phyloP scores from a whole-genome alignment of 2,113 vertebrate species.

The Oryzias woworae region DNA sequence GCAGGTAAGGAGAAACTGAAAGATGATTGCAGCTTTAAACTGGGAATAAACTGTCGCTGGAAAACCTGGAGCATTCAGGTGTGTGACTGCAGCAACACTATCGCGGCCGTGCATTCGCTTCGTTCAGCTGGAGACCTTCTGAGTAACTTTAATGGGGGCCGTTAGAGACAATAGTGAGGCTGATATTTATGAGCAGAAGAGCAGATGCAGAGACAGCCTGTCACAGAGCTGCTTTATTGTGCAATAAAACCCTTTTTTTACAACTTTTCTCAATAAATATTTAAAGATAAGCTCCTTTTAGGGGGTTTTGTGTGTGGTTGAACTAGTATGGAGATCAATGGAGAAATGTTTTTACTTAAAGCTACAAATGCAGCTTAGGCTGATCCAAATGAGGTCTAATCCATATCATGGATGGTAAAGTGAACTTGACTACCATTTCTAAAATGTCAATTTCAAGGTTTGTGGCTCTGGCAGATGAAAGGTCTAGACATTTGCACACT shows the following conservation, averaged over 20 bases:
- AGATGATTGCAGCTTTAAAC: conserved; percentile 39
- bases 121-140: conserved; percentile 32
- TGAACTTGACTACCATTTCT: conserved; percentile 40
- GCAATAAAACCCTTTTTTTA: not conserved
- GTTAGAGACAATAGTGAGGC: conserved; percentile 21
- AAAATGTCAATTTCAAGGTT: conserved; percentile 69
- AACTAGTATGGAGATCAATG: conserved; percentile 28
- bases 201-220: conserved; percentile 22
- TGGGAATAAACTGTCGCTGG: conserved; percentile 8
- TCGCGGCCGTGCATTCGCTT: conserved; percentile 52
- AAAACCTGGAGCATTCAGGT: conserved; percentile 39
- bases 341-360: conserved; percentile 29
- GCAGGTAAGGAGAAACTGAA: conserved; percentile 1
- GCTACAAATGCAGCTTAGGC: conserved; percentile 14
- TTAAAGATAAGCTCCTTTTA: not conserved
- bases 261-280: not conserved
- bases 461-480: conserved; percentile 51
- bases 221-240: conserved; percentile 20
- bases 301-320: not conserved
- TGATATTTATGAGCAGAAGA: conserved; percentile 47
- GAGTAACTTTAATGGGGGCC: conserved; percentile 57
- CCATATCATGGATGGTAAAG: conserved; percentile 5
- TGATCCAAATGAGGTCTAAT: conserved; percentile 5
- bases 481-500: conserved; percentile 51
- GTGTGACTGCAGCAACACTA: conserved; percentile 29